phyloP scores from a whole-genome alignment of 2,797 vertebrate species.

The Coluber constrictor region DNA sequence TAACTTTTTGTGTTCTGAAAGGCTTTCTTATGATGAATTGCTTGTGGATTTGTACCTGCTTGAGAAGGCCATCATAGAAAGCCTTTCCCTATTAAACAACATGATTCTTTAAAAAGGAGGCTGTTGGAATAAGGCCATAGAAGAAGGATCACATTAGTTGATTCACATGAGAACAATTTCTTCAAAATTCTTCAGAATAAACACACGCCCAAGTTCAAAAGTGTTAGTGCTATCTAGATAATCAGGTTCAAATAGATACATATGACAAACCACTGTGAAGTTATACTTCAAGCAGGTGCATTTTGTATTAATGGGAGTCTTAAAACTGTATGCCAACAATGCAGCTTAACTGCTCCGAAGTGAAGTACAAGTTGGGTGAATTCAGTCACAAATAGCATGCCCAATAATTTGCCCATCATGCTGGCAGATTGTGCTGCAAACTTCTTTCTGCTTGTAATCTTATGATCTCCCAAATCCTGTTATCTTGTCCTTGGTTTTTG shows the following conservation, averaged over 20 bases:
- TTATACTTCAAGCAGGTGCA: not conserved
- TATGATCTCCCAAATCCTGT: not conserved
- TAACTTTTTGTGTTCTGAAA: not conserved
- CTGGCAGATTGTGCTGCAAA: not conserved
- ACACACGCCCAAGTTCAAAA: not conserved
- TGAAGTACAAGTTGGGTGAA: not conserved
- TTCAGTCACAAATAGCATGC: not conserved
- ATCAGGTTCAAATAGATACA: not conserved
- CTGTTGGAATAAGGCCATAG: not conserved
- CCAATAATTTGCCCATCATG: not conserved
- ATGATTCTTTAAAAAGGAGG: not conserved
- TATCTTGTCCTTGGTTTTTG: not conserved
- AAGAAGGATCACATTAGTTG: not conserved
- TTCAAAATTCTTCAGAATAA: not conserved
- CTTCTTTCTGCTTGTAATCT: not conserved
- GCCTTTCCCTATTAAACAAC: not conserved
- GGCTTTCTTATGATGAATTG: not conserved
- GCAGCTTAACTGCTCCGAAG: not conserved
- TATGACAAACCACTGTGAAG: not conserved
- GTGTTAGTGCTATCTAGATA: not conserved
- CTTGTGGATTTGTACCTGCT: not conserved
- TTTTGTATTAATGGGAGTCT: not conserved
- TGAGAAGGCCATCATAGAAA: not conserved
- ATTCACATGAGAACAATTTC: not conserved
- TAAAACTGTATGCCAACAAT: not conserved